Percentiles rank a stretch among this genome's conserved stretches.
phyloP scores from a whole-genome alignment of 2,888 invertebrate genomes.

The Troglohyphantes excavatus region DNA sequence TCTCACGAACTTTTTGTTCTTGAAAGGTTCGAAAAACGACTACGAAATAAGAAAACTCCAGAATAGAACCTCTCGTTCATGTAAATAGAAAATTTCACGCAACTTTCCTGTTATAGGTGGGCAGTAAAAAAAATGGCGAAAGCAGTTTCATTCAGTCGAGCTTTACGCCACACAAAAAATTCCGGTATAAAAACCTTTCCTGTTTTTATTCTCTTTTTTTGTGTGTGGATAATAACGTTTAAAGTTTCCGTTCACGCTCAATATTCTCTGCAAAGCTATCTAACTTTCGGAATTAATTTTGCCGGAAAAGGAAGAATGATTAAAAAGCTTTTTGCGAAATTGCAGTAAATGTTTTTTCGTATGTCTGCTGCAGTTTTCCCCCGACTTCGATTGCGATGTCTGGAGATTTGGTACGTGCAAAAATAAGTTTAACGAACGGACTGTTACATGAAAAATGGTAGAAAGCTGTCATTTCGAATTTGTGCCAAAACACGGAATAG shows the following conservation, averaged over 20 bases:
- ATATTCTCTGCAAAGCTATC: not conserved
- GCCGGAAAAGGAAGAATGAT: not conserved
- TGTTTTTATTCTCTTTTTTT: not conserved
- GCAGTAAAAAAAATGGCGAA: not conserved
- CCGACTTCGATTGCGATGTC: not conserved
- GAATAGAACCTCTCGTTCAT: not conserved
- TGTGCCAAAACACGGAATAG: no score
- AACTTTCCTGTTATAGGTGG: constrained; percentile 16
- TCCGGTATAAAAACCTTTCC: not conserved
- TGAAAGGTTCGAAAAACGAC: not conserved
- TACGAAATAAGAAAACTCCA: not conserved
- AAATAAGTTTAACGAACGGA: not conserved
- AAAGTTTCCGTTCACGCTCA: not conserved
- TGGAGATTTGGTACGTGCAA: not conserved
- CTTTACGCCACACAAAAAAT: not conserved
- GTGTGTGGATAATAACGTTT: not conserved
- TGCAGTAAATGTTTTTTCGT: not conserved
- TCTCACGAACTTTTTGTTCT: not conserved
- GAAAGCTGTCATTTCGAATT: constrained; percentile 3
- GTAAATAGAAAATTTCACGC: constrained; percentile 8
- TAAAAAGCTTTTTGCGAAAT: constrained; percentile 46
- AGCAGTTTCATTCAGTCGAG: constrained; percentile 1
- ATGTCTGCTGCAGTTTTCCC: not conserved
- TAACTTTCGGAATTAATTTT: constrained; percentile 29
- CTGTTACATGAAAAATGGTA: not conserved